Evolutionary conservation across 2,113 vertebrate genomes (phyloP).

Genomic region (Lutjanus erythropterus): DNA sequence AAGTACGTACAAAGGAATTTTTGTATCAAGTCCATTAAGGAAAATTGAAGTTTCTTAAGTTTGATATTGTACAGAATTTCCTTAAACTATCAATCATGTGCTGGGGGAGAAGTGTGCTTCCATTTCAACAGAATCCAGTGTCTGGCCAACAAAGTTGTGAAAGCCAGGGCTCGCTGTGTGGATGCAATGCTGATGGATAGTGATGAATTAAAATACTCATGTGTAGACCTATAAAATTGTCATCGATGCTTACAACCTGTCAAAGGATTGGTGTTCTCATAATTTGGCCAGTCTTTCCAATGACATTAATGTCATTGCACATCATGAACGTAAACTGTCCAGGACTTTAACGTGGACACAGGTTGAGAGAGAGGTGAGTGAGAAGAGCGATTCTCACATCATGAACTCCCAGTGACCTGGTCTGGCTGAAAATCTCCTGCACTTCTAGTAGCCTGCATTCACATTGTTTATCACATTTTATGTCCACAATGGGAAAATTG

Average conservation of each 20-base stretch:
- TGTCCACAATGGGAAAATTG: neutral
- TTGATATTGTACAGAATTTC: too few species aligned
- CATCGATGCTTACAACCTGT: neutral
- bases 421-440: conserved; percentile 5
- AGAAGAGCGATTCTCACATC: conserved; percentile 16
- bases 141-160: too few species aligned
- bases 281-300: neutral
- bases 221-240: neutral
- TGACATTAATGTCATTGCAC: neutral
- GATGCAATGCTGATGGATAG: neutral
- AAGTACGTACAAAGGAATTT: too few species aligned
- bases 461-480: neutral
- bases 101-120: too few species aligned
- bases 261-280: neutral
- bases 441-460: conserved; percentile 14
- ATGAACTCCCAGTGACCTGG: conserved; percentile 52
- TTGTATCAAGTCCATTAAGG: too few species aligned
- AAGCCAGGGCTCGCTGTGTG: too few species aligned
- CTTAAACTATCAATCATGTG: too few species aligned
- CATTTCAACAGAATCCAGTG: too few species aligned
- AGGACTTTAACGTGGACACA: neutral
- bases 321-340: neutral
- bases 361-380: conserved; percentile 38
- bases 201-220: neutral
- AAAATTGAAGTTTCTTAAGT: too few species aligned